Evolutionary conservation across 1,140 invertebrate species (phyloP).

Genomic region (Drosophila pruinosa): DNA sequence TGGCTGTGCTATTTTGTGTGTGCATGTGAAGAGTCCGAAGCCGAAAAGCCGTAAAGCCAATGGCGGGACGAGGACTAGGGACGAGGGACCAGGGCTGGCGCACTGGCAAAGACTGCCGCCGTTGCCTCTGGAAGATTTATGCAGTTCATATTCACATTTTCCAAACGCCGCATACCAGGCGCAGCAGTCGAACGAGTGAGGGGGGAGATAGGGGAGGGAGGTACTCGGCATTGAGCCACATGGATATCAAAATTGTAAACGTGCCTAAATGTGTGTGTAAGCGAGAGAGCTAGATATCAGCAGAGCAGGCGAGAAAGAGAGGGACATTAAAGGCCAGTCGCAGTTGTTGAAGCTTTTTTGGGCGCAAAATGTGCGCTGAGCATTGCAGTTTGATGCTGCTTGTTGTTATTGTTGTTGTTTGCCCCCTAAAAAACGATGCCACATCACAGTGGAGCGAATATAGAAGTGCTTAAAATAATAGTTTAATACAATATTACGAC

Average conservation of each 20-base stretch:
- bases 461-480: not conserved
- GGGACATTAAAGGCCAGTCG: constrained; percentile 47
- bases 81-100: constrained; percentile 30
- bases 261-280: constrained; percentile 43
- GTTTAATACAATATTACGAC: too few species aligned
- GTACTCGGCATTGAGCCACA: constrained; percentile 11
- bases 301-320: not conserved
- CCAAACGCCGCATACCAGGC: constrained; percentile 80
- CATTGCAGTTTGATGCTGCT: constrained; percentile 60
- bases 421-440: not conserved
- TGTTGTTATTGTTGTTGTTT: constrained; percentile 13
- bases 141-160: constrained; percentile 83
- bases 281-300: constrained; percentile 11
- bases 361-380: constrained; percentile 63
- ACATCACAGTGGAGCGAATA: constrained; percentile 43
- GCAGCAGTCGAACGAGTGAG: constrained; percentile 67
- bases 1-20: constrained; percentile 22
- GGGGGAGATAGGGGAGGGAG: too few species aligned
- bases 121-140: constrained; percentile 78
- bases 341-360: constrained; percentile 77
- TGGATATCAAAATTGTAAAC: constrained; percentile 49
- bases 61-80: not conserved
- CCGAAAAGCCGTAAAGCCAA: constrained; percentile 78
- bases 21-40: constrained; percentile 49
- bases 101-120: constrained; percentile 76